Base-by-base conservation (phyloP, 2,888 invertebrate genomes). In the Embidobia sp. region DNA sequence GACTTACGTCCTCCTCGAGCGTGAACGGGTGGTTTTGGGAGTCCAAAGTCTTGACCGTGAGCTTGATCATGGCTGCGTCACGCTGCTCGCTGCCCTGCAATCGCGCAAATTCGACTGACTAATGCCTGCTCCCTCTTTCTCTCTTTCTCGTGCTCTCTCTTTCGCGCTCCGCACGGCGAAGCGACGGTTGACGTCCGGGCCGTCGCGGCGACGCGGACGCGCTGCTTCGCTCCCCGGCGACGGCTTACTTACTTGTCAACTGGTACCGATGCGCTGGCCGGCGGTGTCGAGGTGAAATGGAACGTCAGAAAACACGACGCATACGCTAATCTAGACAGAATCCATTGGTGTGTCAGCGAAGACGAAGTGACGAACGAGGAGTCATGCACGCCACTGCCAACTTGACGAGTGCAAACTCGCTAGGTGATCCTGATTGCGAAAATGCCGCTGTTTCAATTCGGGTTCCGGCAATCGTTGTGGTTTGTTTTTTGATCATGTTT, bases 31-130 rank as follows among this genome's bases (percentile, higher is more conserved):
- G 96, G 91, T 96, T 96, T 88, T 93, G 94, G 29, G 96, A 95
- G 92, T 97, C 97, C 87, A 97, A 92, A 75, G 97, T 97, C 91
- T 96, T 97, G 83, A 97, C 95, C 82, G 95, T 97, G 84, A 97
- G 91, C 84, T 95, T 93, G 91, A 97, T 95, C 94, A 94, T 94
- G 86, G 89, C 92, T 13, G 51, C 49, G 46, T 37, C 37, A 15
- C 10, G 7, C 18, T n/a, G 2, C 7, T 22, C 22, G 26, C 16
- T 2, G 22, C 27, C 42, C 63, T 67, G 53, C 1, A 53, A 74
- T 51, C 64, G 33, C 49, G 15, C n/a, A n/a, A 72, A 63, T 22
- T 16, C 8, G 26, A 19, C 4, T 19, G 42, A 57, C 46, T 4
- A 22, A 22, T 22, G 22, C 22, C 22, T n/a, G n/a, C n/a, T n/a